Evolutionary conservation across 2,888 invertebrate species (phyloP).

Genomic region (Napeogenes sylphis): DNA sequence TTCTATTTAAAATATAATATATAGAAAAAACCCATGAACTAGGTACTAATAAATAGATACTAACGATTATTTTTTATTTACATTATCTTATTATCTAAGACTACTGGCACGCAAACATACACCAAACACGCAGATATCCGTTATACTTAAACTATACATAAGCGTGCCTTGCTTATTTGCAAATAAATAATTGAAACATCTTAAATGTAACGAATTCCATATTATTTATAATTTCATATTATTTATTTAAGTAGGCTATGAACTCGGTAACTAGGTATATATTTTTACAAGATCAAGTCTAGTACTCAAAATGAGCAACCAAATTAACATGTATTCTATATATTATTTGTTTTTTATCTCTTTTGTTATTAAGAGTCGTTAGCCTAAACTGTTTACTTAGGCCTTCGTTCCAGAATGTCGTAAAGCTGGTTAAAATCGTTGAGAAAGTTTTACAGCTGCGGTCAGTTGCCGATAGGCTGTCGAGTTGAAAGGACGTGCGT

Average conservation of each 20-base stretch:
- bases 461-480: constrained; percentile 23
- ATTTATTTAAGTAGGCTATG: background rate
- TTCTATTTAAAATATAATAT: too few relatives aligned
- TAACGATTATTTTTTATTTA: too few relatives aligned
- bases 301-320: background rate
- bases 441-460: constrained; percentile 30
- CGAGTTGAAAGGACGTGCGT: constrained; percentile 18
- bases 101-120: too few relatives aligned
- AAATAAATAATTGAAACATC: too few relatives aligned
- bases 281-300: background rate
- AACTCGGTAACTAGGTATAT: background rate
- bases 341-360: constrained; percentile 13
- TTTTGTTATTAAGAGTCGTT: constrained; percentile 17
- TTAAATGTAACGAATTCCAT: too few relatives aligned
- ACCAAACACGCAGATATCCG: too few relatives aligned
- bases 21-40: too few relatives aligned
- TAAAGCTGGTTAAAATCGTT: constrained; percentile 21
- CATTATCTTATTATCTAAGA: too few relatives aligned
- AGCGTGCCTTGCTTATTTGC: too few relatives aligned
- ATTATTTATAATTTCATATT: background rate
- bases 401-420: constrained; percentile 12
- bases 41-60: too few relatives aligned
- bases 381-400: constrained; percentile 17
- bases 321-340: constrained; percentile 8
- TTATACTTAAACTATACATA: too few relatives aligned